Base-by-base conservation (phyloP, 2,113 vertebrate species). In the Picathartes gymnocephalus region DNA sequence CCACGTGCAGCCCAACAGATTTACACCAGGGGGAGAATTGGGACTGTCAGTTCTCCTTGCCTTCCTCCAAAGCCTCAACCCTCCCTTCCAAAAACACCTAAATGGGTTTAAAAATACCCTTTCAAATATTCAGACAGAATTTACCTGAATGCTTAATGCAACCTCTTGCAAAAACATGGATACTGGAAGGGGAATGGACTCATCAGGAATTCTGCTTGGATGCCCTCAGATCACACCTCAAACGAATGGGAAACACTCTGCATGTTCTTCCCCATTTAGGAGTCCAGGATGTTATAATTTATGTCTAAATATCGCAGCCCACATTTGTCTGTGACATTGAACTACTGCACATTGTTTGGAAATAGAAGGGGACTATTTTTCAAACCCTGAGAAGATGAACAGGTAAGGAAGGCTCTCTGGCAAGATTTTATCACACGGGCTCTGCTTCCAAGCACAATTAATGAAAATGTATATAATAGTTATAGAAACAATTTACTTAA, bases 281-380 rank as follows among this genome's bases (percentile, higher is more conserved):
- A 61, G 35, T 89, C 53, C 7, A 11, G 57, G 57, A 56, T 76
- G 88, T 44, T 44, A 58, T 90, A 92, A 92, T 96, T 88, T 44
- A 74, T 86, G 61, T 74, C 88, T 89, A 56, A 91, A 81, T 95
- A 94, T 84, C 64, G 74, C 58, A 92, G 93, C 65, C 51, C 85
- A 28, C 81, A 76, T 88, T 94, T 94, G 80, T 86, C 93, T 95
- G 86, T 96, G 84, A 70, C 90, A 92, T 28, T 96, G 92, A 97
- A 94, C 71, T 88, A 93, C 71, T 95, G 79, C 80, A 50, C 82
- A 92, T 95, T 85, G 94, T 95, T 95, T 95, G 92, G 82, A 93
- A 95, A 93, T 33, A 74, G 88, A 96, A 97, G 47, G 71, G 72
- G 65, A 7, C 54, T 81, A 82, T 94, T 96, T 96, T 96, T 97